Conservation (phyloP, 2,113 vertebrate genomes). For the Callipepla squamata region DNA sequence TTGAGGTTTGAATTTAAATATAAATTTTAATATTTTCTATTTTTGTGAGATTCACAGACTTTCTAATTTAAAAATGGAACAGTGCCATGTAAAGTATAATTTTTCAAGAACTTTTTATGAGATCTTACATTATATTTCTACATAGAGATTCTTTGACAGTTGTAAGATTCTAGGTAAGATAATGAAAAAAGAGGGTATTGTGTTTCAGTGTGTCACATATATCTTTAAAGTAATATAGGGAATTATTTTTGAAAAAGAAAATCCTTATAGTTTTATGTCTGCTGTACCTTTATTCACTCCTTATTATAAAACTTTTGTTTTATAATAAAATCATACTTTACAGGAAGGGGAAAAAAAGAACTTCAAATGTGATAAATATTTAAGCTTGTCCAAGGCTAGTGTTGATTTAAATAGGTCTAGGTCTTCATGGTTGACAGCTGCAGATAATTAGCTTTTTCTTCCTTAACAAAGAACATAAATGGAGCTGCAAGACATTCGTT, state of each 20-base stretch:
- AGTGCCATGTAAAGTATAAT: background rate
- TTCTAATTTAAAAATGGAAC: background rate
- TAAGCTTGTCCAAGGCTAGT: conserved; percentile 64
- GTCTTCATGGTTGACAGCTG: conserved; percentile 66
- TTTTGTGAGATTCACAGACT: background rate
- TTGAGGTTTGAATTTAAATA: background rate
- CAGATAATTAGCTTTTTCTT: conserved; percentile 74
- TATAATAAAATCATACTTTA: conserved; percentile 19
- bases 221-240: background rate
- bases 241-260: background rate
- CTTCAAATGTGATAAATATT: conserved; percentile 54
- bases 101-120: background rate
- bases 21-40: background rate
- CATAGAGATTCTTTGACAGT: background rate
- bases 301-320: background rate
- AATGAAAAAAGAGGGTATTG: background rate
- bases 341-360: background rate
- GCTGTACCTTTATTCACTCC: conserved; percentile 4
- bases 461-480: conserved; percentile 71
- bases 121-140: background rate
- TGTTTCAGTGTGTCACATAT: background rate
- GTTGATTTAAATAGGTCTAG: conserved; percentile 62
- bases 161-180: background rate
- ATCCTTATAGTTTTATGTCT: background rate
- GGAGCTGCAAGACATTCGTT: conserved; percentile 53